Base-by-base conservation (phyloP, 92 coral and sea anemone genomes). In the Palythoa grandiflora region DNA sequence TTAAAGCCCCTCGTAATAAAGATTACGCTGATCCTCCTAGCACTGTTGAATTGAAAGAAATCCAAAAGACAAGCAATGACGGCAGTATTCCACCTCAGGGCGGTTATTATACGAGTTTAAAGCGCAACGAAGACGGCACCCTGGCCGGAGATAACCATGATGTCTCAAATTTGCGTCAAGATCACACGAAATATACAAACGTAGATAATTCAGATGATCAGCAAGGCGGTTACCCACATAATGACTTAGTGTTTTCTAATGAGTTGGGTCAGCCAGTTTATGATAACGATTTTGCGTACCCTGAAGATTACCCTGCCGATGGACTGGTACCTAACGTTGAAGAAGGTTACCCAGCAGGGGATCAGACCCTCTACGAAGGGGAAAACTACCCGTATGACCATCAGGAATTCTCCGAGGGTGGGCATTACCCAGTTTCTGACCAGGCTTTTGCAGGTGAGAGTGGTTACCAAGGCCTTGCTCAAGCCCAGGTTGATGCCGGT, bases 11-110 rank as follows among this genome's bases (percentile, higher is more conserved):
- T 4, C 73, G 21, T 13, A 37, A 65, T 1, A 81, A 68, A 21
- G 59, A 81, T 20, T 65, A 81, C 73, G 65, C n/a, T 2, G 39
- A 21, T 17, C 20, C 86, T 10, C 86, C 86, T 12, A 17, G 20
- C 1, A 6, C 50, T 1, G 40, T 28, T 38, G 61, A 50, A 37
- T 1, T 21, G 17, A 14, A n/a, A 8, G 57, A n/a, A 8, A 8
- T 39, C 2, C 53, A 48, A 14, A 7, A n/a, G 6, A 19, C 40
- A 5, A 10, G 9, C 16, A 28, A 47, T 6, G 12, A 20, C 7
- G 7, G 3, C 20, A 9, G 12, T n/a, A 71, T 13, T 63, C 39
- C 13, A 9, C 5, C 59, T 66, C 6, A 3, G 11, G 7, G 59
- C 6, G 38, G 36, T 2, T n/a, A 5, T 28, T 65, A 80, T 55